Evolutionary conservation across 2,113 vertebrate genomes (phyloP), one percentile per base, ranked within the genome.

Genomic region (Sturnira hondurensis): DNA sequence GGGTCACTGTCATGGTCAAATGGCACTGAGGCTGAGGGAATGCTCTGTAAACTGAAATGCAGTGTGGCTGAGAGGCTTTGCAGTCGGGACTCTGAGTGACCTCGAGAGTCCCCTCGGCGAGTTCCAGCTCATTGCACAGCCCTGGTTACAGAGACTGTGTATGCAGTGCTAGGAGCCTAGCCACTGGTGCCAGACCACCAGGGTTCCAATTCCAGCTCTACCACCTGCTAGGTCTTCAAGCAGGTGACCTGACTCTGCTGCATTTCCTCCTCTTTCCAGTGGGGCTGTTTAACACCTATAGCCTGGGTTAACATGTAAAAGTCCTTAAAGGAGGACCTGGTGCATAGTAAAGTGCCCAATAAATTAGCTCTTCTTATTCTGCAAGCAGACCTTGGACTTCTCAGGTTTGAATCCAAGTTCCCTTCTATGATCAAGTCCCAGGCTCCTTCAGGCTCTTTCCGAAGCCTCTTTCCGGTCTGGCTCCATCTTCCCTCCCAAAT

Each of bases 381-480:
- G 33, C 24, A 28, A 45, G 24, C 33, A 12, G 47, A 74, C 31
- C 36, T 50, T 56, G 36, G 52, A 67, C 85, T 92, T 94, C 38
- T 52, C 88, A 61, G 19, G 22, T 92, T 68, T 78, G 84, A 67
- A 71, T 89, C 84, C 87, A 61, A 47, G 56, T 80, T 85, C 47
- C 56, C 86, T 92, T 93, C 88, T 43, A 6, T 36, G 71, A 68
- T 78, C 93, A 90, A 61, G 63, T 71, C 77, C 54, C 76, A 50
- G 43, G 63, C 83, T 95, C 45, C 52, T 58, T 50, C 22, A 19
- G 82, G 71, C 70, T 76, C 58, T 77, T 89, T 91, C 92, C 2
- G 54, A 65, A 97, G 54, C 94, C 67, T 87, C 90, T 70, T 93
- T 94, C 78, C 68, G 7, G 16, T 54, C 96, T 97, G 88, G 92